These are phyloP conservation scores for Chironomus striatipennis DNA, from an alignment of 1,140 invertebrate genomes.

Conservation along the genomic window DNA sequence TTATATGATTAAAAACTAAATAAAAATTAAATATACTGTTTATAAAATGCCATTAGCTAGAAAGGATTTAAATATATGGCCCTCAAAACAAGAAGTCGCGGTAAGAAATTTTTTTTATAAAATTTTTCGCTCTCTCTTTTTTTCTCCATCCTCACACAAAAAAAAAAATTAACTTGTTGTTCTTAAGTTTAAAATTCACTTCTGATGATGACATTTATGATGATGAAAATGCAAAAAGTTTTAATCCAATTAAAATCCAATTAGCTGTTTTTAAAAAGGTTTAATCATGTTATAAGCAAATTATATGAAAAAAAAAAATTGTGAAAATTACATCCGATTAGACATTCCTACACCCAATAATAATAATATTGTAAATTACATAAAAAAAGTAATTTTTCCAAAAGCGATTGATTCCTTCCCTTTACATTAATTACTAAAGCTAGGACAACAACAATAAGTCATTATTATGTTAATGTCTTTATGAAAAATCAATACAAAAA, in stretches of 20 bases:
- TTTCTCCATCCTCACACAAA: too few species aligned
- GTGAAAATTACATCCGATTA: background rate
- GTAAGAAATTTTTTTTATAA: background rate
- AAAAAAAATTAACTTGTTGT: background rate
- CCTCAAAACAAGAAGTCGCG: conserved; percentile 15
- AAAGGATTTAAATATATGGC: conserved; percentile 18
- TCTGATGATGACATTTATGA: background rate
- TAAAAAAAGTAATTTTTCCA: background rate
- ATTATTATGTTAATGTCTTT: background rate
- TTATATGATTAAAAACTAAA: background rate
- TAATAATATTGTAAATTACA: background rate
- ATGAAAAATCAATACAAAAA: background rate
- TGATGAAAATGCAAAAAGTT: background rate
- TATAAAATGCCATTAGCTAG: conserved; percentile 19
- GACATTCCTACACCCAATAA: background rate
- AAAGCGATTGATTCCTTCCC: background rate
- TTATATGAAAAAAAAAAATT: background rate
- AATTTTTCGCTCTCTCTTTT: too few species aligned
- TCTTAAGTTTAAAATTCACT: background rate
- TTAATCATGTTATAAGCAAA: background rate
- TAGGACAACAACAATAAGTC: background rate
- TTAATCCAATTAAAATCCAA: conserved; percentile 16
- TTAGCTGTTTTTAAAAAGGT: background rate
- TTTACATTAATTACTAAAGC: too few species aligned
- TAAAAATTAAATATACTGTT: background rate